Percentiles rank a stretch among this genome's conserved stretches.
These are phyloP conservation scores for Troides aeacus DNA, from an alignment of 2,888 invertebrate species.

Conservation along the genomic window DNA sequence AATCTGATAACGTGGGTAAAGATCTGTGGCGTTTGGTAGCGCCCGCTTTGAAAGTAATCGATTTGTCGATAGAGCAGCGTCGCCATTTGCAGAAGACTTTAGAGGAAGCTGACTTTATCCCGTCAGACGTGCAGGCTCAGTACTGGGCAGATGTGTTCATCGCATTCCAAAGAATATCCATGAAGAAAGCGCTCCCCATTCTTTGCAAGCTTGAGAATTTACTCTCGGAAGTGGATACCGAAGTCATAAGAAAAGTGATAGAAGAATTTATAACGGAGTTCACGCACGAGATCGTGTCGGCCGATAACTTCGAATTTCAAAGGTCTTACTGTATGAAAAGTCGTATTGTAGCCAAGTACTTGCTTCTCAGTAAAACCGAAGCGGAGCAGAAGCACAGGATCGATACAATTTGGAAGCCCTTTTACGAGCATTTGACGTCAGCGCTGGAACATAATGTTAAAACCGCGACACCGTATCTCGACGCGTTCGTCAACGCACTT, in stretches of 20 bases:
- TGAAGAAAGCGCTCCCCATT: constrained; percentile 34
- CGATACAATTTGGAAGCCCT: constrained; percentile 40
- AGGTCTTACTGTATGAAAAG: constrained; percentile 35
- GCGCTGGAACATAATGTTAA: constrained; percentile 29
- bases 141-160: constrained; percentile 46
- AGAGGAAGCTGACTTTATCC: constrained; percentile 38
- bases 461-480: constrained; percentile 31
- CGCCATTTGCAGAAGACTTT: constrained; percentile 28
- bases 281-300: constrained; percentile 30
- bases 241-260: constrained; percentile 38
- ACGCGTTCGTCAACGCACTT: constrained; percentile 41
- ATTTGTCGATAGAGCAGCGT: constrained; percentile 34
- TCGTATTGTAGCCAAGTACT: constrained; percentile 48
- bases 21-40: constrained; percentile 51
- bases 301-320: constrained; percentile 6
- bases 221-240: constrained; percentile 39
- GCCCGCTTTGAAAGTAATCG: constrained; percentile 39
- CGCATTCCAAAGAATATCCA: constrained; percentile 35
- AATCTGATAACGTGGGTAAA: constrained; percentile 35
- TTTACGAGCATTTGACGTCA: constrained; percentile 43
- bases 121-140: constrained; percentile 43
- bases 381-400: constrained; percentile 40
- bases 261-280: constrained; percentile 37
- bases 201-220: constrained; percentile 42
- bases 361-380: constrained; percentile 45